Evolutionary conservation across 2,797 vertebrate genomes (phyloP), one percentile per base, ranked within the genome.

Genomic region (Poeciliopsis presidionis): DNA sequence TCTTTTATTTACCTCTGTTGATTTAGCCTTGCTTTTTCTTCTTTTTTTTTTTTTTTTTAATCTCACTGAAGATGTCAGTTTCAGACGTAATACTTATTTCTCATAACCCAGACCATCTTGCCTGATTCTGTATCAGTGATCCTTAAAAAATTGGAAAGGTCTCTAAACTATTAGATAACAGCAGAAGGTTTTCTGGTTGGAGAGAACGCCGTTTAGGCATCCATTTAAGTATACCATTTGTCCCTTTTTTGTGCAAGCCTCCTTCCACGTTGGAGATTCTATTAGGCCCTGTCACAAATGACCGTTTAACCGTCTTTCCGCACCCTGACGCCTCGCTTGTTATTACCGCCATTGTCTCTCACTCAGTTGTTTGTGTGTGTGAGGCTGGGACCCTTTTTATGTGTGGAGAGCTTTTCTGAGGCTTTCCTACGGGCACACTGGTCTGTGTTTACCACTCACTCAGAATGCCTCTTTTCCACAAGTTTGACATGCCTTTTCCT

Each of bases 401-500:
- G 94, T 92, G 93, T 90, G 80, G 67, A 88, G 87, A 93, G 93
- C 94, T 94, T 94, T 94, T 91, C 86, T 89, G 78, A 86, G 90
- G 92, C 87, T 94, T 86, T 94, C 94, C 93, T 94, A 95, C 90
- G 85, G 93, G 94, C 93, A 94, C 82, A 87, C 81, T 83, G 88
- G 88, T 92, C 92, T 94, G 90, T 94, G 89, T 94, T 94, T 93
- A 94, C 91, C 93, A 89, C 89, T 90, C 91, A 91, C 90, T 93
- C 88, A 92, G 86, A 94, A 93, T 93, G 88, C 91, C 89, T 93
- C 89, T 86, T 94, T 94, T 94, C 94, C 93, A 93, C 92, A 95
- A 95, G 94, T 94, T 94, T 95, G 94, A 95, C 94, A 95, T 95
- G 94, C 94, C 88, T 94, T 95, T 94, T 93, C 94, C 93, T 95